These are phyloP conservation scores for Acleris emargana DNA, from an alignment of 2,888 invertebrate genomes.

Conservation along the genomic window DNA sequence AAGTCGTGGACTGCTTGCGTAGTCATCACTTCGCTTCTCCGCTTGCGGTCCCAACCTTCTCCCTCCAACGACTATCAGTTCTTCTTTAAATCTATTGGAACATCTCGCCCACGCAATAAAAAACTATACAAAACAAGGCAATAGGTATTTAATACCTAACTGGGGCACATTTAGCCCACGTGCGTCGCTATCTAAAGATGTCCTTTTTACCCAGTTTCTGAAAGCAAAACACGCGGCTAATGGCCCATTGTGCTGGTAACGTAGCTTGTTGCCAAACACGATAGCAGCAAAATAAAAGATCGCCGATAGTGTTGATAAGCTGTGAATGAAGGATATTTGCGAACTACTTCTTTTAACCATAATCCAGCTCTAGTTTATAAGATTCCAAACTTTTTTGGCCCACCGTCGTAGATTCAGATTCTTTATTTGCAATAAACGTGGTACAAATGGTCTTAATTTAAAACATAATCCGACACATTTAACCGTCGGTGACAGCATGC, in stretches of 20 bases:
- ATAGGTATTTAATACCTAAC: constrained; percentile 1
- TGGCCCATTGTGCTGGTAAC: constrained; percentile 68
- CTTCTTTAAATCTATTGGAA: too few species aligned
- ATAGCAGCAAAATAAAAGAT: constrained; percentile 46
- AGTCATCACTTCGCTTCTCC: too few species aligned
- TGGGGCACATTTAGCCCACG: constrained; percentile 51
- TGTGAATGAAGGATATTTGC: constrained; percentile 4
- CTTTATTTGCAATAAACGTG: too few species aligned
- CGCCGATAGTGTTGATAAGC: constrained; percentile 45
- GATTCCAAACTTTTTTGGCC: too few species aligned
- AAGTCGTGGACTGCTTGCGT: too few species aligned
- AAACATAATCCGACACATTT: too few species aligned
- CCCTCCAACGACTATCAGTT: too few species aligned
- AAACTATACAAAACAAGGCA: background rate
- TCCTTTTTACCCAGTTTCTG: constrained; percentile 73
- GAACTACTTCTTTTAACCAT: background rate
- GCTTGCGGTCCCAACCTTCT: too few species aligned
- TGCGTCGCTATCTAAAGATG: constrained; percentile 56
- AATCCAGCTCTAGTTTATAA: background rate
- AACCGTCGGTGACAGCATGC: too few species aligned
- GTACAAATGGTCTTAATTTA: too few species aligned
- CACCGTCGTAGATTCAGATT: too few species aligned
- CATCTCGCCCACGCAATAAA: background rate
- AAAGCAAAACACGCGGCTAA: constrained; percentile 69
- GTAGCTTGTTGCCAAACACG: constrained; percentile 47